Conservation (phyloP, 1,140 invertebrate genomes). For the Cherax quadricarinatus region DNA sequence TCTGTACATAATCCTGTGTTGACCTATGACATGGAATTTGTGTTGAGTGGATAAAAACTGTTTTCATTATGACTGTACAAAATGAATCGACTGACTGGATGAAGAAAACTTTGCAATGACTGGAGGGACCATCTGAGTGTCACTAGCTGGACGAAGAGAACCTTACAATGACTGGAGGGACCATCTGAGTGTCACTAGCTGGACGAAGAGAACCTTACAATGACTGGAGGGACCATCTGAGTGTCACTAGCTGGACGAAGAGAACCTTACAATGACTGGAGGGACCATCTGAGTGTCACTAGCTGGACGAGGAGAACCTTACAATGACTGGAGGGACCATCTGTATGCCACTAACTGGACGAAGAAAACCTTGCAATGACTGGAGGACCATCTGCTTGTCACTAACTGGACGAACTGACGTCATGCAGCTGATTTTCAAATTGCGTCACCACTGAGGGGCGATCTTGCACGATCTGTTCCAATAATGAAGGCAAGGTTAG, state of each 20-base stretch:
- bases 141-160: not conserved
- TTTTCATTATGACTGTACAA: too few relatives aligned
- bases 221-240: not conserved
- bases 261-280: not conserved
- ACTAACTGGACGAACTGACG: too few relatives aligned
- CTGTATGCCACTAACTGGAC: not conserved
- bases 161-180: not conserved
- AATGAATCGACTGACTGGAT: not conserved
- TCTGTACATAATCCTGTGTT: too few relatives aligned
- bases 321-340: not conserved
- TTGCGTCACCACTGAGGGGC: too few relatives aligned
- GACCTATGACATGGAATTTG: too few relatives aligned
- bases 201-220: not conserved
- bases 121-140: not conserved
- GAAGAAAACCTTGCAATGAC: too few relatives aligned
- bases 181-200: not conserved
- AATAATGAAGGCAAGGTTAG: too few relatives aligned
- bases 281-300: not conserved
- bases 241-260: not conserved
- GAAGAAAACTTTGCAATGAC: not conserved
- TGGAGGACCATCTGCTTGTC: too few relatives aligned
- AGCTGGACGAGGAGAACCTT: not conserved
- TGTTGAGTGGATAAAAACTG: too few relatives aligned
- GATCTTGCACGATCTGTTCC: too few relatives aligned
- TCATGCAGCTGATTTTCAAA: too few relatives aligned